Percentiles rank a stretch among this genome's conserved stretches.
These are phyloP conservation scores for Psittacara wagleri DNA, from an alignment of 2,113 vertebrate genomes.

Conservation along the genomic window DNA sequence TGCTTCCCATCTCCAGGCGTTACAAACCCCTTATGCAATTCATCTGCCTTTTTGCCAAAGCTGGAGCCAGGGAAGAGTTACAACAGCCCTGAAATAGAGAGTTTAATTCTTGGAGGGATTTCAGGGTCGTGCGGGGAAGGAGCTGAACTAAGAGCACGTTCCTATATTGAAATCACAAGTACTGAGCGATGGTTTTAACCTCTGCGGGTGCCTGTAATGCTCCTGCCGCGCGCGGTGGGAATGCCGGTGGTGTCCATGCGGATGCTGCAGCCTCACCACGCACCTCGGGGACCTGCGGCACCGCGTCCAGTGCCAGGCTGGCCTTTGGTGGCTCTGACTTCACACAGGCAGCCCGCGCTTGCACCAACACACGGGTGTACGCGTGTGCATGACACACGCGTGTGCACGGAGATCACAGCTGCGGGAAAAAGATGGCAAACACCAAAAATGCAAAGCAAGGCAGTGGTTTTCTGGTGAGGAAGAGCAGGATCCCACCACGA, in stretches of 20 bases:
- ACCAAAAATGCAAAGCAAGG: fast-evolving
- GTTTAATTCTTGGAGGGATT: background rate
- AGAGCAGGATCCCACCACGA: fast-evolving
- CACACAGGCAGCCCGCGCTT: fast-evolving
- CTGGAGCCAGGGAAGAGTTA: background rate
- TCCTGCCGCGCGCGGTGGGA: fast-evolving
- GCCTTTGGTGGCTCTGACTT: fast-evolving
- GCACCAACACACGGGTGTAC: fast-evolving
- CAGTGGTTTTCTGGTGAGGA: background rate
- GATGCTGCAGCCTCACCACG: fast-evolving
- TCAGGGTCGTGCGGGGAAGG: background rate
- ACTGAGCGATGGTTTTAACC: fast-evolving
- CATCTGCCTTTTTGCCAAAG: background rate
- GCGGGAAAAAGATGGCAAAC: fast-evolving
- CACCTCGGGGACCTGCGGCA: fast-evolving
- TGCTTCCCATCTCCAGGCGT: background rate
- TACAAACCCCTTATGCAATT: background rate
- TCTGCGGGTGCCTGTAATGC: fast-evolving
- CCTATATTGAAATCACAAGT: background rate
- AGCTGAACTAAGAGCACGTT: background rate
- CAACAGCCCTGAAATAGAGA: background rate
- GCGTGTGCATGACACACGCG: fast-evolving
- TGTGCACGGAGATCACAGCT: fast-evolving
- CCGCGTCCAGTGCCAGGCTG: fast-evolving
- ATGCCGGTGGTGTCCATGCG: fast-evolving